Base-by-base conservation (phyloP, 1,140 invertebrate species). In the Himalopsyche phryganea region DNA sequence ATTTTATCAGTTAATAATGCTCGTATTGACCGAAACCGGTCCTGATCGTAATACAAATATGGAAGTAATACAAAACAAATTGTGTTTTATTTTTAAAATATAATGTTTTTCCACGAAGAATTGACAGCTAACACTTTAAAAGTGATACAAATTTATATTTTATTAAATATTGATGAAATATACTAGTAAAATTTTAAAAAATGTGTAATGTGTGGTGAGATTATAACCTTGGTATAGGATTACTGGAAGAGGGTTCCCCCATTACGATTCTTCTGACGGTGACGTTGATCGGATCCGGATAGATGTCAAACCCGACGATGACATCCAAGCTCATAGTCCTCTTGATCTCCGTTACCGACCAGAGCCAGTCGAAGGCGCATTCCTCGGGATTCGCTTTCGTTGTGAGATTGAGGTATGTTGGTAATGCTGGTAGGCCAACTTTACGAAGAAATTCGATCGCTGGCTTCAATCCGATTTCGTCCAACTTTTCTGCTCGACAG, bases 181-280 rank as follows among this genome's bases (percentile, higher is more conserved):
- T n/a, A n/a, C n/a, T n/a, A n/a, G n/a, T n/a, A n/a, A n/a, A n/a
- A n/a, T n/a, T n/a, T n/a, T n/a, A n/a, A n/a, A n/a, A n/a, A n/a
- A n/a, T n/a, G n/a, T n/a, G n/a, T n/a, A n/a, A n/a, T n/a, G n/a
- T n/a, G n/a, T n/a, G n/a, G n/a, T n/a, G n/a, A n/a, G n/a, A n/a
- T n/a, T n/a, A n/a, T n/a, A 74, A 88, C 86, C 84, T 85, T 14
- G 85, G 85, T 66, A 89, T 81, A 4, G 83, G 81, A 59, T 80
- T 83, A 0, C 75, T 71, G 1, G 73, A 74, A 61, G 81, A 78
- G 1, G 85, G 85, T 13, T 81, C 77, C 41, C 85, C 85, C 53
- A 89, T 69, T 4, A 81, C 76, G 18, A 89, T 76, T 45, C 84
- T 71, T 67, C 85, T 87, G 1, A 80, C 68, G 1, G 79, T 81